Evolutionary conservation across 1,140 invertebrate species (phyloP), one percentile per base, ranked within the genome.

Genomic region (Leptinotarsa lineolata): DNA sequence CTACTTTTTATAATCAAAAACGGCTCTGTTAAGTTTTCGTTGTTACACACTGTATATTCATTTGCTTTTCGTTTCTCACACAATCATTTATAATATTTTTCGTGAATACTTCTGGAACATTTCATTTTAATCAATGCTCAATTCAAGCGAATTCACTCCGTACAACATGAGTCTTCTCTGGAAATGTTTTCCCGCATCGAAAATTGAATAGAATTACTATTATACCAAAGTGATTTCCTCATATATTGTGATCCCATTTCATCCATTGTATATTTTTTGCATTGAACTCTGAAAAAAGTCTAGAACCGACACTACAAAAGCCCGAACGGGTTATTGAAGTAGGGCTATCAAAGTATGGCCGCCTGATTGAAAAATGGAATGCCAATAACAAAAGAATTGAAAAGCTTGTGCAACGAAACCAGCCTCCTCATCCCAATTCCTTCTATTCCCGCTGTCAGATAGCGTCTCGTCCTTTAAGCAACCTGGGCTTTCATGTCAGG

Each of bases 351-450:
- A 20, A 24, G 48, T 30, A 69, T 22, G 22, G 68, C 18, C 68
- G 48, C 48, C 48, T 69, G 68, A 69, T 69, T 69, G 68, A 69
- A 69, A 59, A 69, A 48, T 69, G 68, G 68, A 69, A 69, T 69
- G 68, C 68, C 68, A 69, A 60, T 69, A 69, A 69, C 68, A 69
- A 69, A 66, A 69, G 68, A 45, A 68, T 21, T 68, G 66, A 48
- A 20, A 68, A 48, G 45, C 18, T 22, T 54, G 68, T 59, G 20
- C 54, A 59, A 59, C 46, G 68, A 69, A 58, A 54, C 21, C 21
- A 22, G 39, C 21, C 54, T 16, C 58, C 24, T 69, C 59, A 48
- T 69, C 21, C 48, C 68, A 69, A 20, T 58, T 69, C 21, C 59
- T 30, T 68, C 66, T 48, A n/a, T 68, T 48, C 66, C 45, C 24